A percentile compares a stretch with the other conserved stretches of the same genome.
These are phyloP conservation scores for Urosaurus nigricauda DNA, from an alignment of 2,797 vertebrate species.

Conservation along the genomic window DNA sequence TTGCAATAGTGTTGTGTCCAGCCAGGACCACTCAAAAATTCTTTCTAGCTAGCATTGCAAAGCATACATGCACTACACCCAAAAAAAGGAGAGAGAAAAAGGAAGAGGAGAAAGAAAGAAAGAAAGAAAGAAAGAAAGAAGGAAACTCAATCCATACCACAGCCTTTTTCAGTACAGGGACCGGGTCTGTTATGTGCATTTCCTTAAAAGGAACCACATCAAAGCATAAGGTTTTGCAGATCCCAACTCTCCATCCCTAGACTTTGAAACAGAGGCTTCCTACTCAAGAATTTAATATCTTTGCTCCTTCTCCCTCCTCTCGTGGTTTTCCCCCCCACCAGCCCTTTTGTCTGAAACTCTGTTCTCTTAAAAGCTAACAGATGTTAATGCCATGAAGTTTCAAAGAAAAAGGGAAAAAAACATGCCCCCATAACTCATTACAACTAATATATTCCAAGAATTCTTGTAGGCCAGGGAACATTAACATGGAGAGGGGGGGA, in stretches of 20 bases:
- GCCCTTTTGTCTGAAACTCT: constrained; percentile 76
- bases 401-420: constrained; percentile 63
- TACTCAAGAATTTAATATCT: constrained; percentile 76
- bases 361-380: constrained; percentile 82
- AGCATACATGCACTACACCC: neutral
- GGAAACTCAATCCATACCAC: too few relatives aligned
- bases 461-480: constrained; percentile 70
- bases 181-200: constrained; percentile 63
- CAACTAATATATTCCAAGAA: constrained; percentile 76
- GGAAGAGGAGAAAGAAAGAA: neutral
- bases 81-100: too few relatives aligned
- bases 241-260: constrained; percentile 75
- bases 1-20: neutral
- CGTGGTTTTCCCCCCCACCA: constrained; percentile 59
- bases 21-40: neutral
- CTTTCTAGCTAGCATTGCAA: constrained; percentile 14
- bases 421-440: constrained; percentile 76
- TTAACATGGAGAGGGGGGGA: constrained; percentile 54
- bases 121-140: neutral
- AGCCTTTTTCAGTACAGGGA: constrained; percentile 5
- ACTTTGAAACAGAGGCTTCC: constrained; percentile 71
- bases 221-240: constrained; percentile 73
- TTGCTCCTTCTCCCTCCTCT: constrained; percentile 54
- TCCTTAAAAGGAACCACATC: constrained; percentile 82
- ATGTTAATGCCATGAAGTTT: constrained; percentile 80